Percentiles rank a stretch among this genome's conserved stretches.
Evolutionary conservation across 2,888 invertebrate genomes (phyloP).

Genomic region (Choreutis nemorana): DNA sequence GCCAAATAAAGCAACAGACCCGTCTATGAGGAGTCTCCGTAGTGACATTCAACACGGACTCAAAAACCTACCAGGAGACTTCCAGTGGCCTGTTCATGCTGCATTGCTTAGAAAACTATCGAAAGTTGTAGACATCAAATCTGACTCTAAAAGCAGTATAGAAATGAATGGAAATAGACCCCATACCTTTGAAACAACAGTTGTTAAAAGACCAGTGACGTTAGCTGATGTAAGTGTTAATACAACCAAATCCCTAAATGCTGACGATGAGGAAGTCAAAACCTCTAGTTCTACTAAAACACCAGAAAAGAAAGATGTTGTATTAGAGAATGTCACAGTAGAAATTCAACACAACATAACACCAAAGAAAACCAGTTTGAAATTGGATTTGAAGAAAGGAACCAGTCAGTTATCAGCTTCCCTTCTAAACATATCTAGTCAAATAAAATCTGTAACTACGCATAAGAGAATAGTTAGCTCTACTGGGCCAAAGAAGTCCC

Average conservation of each 20-base stretch:
- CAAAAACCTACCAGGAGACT: slow-evolving; percentile 25
- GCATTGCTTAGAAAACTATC: slow-evolving; percentile 48
- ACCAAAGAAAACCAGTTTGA: slow-evolving; percentile 55
- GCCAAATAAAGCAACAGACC: slow-evolving; percentile 50
- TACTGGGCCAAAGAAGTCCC: slow-evolving; percentile 46
- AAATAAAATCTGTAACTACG: slow-evolving; percentile 57
- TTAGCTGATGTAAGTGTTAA: slow-evolving; percentile 52
- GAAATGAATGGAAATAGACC: slow-evolving; percentile 51
- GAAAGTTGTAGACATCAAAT: slow-evolving; percentile 53
- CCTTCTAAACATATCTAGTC: slow-evolving; percentile 55
- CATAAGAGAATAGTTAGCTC: slow-evolving; percentile 56
- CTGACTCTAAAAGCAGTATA: slow-evolving; percentile 28
- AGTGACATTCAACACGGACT: slow-evolving; percentile 45
- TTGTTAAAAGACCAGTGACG: slow-evolving; percentile 28
- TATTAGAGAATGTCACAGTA: slow-evolving; percentile 54
- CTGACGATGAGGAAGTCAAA: slow-evolving; percentile 26
- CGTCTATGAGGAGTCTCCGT: slow-evolving; percentile 51
- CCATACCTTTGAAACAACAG: slow-evolving; percentile 24
- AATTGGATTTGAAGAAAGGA: slow-evolving; percentile 52
- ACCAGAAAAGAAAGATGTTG: slow-evolving; percentile 31
- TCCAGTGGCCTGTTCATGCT: slow-evolving; percentile 52
- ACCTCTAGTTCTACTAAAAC: slow-evolving; percentile 12
- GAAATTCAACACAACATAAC: slow-evolving; percentile 60
- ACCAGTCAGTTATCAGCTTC: slow-evolving; percentile 51
- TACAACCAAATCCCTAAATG: slow-evolving; percentile 43